phyloP scores from a whole-genome alignment of 2,113 vertebrate species.

The Perca flavescens region DNA sequence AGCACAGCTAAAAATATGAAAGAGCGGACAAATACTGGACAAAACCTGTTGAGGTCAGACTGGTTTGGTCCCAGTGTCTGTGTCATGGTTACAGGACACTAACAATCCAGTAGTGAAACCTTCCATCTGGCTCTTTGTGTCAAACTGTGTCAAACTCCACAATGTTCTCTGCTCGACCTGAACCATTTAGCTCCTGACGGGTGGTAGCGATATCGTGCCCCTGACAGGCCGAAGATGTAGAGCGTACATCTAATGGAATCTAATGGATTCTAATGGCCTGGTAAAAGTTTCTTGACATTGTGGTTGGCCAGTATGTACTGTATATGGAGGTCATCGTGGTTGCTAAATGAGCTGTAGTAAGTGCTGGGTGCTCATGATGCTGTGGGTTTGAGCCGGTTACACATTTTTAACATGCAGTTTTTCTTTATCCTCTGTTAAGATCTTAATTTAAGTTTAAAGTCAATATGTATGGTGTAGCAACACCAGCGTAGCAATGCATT shows the following conservation, averaged over 20 bases:
- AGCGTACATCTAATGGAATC: constrained; percentile 32
- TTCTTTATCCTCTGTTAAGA: neutral
- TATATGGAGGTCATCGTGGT: constrained; percentile 16
- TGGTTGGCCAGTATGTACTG: neutral
- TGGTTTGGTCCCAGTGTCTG: neutral
- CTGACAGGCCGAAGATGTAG: constrained; percentile 1
- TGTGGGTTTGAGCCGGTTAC: constrained; percentile 3
- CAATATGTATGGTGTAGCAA: neutral
- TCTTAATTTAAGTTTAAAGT: neutral
- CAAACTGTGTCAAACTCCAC: constrained; percentile 18
- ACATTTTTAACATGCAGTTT: neutral
- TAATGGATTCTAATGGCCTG: constrained; percentile 54
- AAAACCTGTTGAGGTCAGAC: constrained; percentile 9
- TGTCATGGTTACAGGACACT: constrained; percentile 6
- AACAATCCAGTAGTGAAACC: constrained; percentile 11
- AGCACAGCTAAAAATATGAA: neutral
- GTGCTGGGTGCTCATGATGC: neutral
- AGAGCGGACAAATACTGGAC: neutral
- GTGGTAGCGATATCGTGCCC: neutral
- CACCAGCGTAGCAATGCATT: neutral
- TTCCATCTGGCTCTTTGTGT: constrained; percentile 19
- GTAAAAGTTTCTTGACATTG: constrained; percentile 18
- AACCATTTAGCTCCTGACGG: constrained; percentile 37
- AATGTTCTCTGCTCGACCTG: neutral
- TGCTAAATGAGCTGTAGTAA: constrained; percentile 1